phyloP scores from a whole-genome alignment of 2,888 invertebrate species.

The Drosophila mimetica region DNA sequence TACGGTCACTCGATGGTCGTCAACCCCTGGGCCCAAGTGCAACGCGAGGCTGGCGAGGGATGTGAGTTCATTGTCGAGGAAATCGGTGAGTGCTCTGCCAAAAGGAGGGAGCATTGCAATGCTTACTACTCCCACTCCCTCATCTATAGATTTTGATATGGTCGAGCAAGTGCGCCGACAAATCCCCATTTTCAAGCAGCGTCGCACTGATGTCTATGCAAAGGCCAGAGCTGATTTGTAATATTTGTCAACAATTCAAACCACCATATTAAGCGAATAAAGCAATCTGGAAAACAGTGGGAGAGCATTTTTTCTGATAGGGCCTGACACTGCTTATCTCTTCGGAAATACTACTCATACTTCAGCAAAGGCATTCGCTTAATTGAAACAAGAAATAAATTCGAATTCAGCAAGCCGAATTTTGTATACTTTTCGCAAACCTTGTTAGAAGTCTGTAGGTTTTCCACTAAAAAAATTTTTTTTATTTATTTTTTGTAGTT shows the following conservation, averaged over 20 bases:
- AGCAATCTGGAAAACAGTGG: slow-evolving; percentile 19
- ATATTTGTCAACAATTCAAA: slow-evolving; percentile 26
- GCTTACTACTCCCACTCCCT: neutral
- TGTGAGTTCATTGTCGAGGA: slow-evolving; percentile 90
- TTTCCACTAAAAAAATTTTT: too few relatives aligned
- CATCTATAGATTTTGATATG: slow-evolving; percentile 87
- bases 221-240: slow-evolving; percentile 60
- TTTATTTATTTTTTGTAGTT: too few relatives aligned
- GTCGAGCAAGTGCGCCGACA: slow-evolving; percentile 91
- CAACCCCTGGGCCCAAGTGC: slow-evolving; percentile 91
- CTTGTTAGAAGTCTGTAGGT: too few relatives aligned
- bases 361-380: slow-evolving; percentile 21
- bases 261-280: slow-evolving; percentile 26
- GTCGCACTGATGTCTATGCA: slow-evolving; percentile 90
- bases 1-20: slow-evolving; percentile 95
- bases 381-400: neutral
- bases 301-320: slow-evolving; percentile 47
- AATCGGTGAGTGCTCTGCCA: slow-evolving; percentile 87
- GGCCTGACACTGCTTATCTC: slow-evolving; percentile 38
- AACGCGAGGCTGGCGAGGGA: slow-evolving; percentile 88
- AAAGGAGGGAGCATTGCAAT: too few relatives aligned
- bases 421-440: too few relatives aligned
- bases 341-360: slow-evolving; percentile 9
- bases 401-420: too few relatives aligned
- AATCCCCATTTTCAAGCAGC: slow-evolving; percentile 91